phyloP scores from a whole-genome alignment of 1,140 invertebrate species.

The Drosophila persimilis region DNA sequence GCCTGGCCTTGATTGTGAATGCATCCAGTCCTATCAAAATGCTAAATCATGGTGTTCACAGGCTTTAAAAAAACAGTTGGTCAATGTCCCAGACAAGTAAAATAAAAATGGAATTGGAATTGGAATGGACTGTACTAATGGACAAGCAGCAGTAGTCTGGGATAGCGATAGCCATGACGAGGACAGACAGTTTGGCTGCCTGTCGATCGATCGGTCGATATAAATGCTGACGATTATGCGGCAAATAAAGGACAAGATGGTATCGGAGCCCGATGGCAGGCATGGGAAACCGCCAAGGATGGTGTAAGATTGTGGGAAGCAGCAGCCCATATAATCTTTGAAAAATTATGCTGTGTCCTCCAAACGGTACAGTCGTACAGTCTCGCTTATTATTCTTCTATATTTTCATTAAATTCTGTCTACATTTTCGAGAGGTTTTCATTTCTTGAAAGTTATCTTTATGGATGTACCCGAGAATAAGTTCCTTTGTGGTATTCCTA shows the following conservation, averaged over 20 bases:
- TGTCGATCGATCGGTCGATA: conserved; percentile 2
- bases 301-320: too few relatives aligned
- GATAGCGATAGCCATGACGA: conserved; percentile 4
- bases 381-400: too few relatives aligned
- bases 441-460: conserved; percentile 10
- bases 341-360: too few relatives aligned
- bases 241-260: conserved; percentile 6
- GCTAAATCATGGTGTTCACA: conserved; percentile 17
- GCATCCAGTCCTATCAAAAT: background rate
- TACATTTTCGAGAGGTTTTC: background rate
- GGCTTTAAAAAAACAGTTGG: conserved; percentile 16
- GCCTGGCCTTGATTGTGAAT: background rate
- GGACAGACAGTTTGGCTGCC: background rate
- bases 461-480: too few relatives aligned
- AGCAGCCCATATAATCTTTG: too few relatives aligned
- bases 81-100: conserved; percentile 23
- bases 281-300: background rate
- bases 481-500: conserved; percentile 22
- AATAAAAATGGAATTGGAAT: conserved; percentile 3
- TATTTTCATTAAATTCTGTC: too few relatives aligned
- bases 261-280: background rate
- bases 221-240: conserved; percentile 12
- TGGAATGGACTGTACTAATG: conserved; percentile 11
- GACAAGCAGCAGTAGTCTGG: conserved; percentile 1
- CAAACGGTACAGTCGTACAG: too few relatives aligned